A percentile compares a stretch with the other conserved stretches of the same genome.
Evolutionary conservation across 2,113 vertebrate species (phyloP).

Genomic region (Mus pahari): DNA sequence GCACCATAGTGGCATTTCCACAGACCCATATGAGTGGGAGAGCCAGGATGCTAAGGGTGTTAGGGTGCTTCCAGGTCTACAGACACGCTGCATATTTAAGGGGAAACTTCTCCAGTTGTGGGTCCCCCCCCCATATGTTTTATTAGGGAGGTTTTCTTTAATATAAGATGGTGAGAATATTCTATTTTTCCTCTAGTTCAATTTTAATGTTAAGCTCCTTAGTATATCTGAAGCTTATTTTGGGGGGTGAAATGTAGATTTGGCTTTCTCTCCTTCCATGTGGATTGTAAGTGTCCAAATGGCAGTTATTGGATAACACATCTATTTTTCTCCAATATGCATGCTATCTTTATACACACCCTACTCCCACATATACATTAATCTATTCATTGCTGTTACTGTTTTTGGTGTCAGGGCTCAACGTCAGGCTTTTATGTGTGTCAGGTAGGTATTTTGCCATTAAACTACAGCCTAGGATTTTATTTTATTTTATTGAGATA

Average conservation of each 20-base stretch:
- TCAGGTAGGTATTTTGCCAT: not conserved
- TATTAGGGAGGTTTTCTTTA: slow-evolving; percentile 18
- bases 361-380: not conserved
- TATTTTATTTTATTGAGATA: not conserved
- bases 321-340: slow-evolving; percentile 6
- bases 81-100: slow-evolving; percentile 19
- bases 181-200: slow-evolving; percentile 55
- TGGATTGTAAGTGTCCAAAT: not conserved
- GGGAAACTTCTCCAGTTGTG: not conserved
- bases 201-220: slow-evolving; percentile 37
- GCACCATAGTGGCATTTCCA: no score
- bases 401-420: not conserved
- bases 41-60: not conserved
- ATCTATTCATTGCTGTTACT: not conserved
- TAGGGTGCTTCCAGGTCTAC: not conserved
- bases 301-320: not conserved
- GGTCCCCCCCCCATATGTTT: not conserved
- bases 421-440: not conserved
- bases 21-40: not conserved
- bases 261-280: slow-evolving; percentile 8
- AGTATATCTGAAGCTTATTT: not conserved
- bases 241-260: slow-evolving; percentile 2
- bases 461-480: not conserved
- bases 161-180: slow-evolving; percentile 8
- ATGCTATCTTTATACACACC: not conserved